Base-by-base conservation (phyloP, 1,140 invertebrate species). In the Zelostemma sp. region DNA sequence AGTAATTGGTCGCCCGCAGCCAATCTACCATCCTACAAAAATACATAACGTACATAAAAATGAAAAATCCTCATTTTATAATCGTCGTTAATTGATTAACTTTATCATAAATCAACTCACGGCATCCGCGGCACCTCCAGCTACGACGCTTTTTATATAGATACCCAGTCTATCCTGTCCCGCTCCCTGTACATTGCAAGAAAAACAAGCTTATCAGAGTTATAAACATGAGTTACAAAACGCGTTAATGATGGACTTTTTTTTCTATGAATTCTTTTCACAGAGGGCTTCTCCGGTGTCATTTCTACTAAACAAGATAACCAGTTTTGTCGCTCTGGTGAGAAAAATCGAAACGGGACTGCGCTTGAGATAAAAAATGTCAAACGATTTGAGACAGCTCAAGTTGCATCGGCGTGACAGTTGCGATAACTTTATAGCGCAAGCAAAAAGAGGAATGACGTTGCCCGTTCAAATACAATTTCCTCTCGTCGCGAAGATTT, bases 81-180 rank as follows among this genome's bases (percentile, higher is more conserved):
- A n/a, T n/a, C n/a, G n/a, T n/a, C n/a, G n/a, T n/a, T n/a, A n/a
- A n/a, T n/a, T n/a, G n/a, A n/a, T n/a, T n/a, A n/a, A n/a, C n/a
- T 21, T 25, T 58, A 49, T 3, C 25, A 17, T 31, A 8, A 17
- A 3, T 49, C 28, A 54, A 89, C 89, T 91, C 85, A 93, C 91
- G 64, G 93, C 90, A 86, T 97, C 96, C 16, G 97, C 97, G 45
- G 97, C 96, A 46, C 97, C 97, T 43, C 96, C 96, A 59, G 95
- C 91, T 18, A 99, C 97, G 15, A 99, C 97, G 55, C 96, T 97
- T 86, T 99, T 99, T 56, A 99, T 97, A 82, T 99, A 99, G 80
- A 99, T 99, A 28, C 97, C 97, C 40, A 97, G 86, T 73, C 94
- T 91, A 74, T 93, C 92, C 79, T 96, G 95, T n/a, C 93, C 93